Conservation (phyloP, 1,140 invertebrate species). For the Drosophila paulistorum region DNA sequence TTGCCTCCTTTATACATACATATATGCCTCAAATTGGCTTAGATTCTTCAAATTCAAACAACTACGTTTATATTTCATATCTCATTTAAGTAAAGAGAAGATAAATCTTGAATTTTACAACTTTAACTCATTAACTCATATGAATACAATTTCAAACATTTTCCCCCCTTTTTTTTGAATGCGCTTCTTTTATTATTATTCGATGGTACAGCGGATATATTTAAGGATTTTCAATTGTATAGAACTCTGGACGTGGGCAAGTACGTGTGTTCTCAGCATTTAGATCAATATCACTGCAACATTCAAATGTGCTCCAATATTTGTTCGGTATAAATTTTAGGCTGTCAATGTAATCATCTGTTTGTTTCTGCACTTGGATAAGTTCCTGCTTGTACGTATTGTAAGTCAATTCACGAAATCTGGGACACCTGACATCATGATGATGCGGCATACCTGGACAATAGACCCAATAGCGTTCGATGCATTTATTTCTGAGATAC, state of each 20-base stretch:
- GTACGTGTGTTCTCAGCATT: background rate
- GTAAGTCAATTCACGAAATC: conserved; percentile 31
- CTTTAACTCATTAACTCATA: no score
- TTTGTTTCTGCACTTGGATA: background rate
- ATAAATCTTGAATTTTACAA: no score
- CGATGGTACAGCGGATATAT: no score
- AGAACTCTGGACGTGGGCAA: background rate
- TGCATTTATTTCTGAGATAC: background rate
- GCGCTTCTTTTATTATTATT: no score
- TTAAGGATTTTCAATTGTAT: background rate
- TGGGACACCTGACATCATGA: conserved; percentile 24
- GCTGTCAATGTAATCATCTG: background rate
- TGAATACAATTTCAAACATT: no score
- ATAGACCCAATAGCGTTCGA: conserved; percentile 37
- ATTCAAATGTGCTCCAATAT: conserved; percentile 19
- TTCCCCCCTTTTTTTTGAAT: no score
- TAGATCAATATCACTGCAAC: conserved; percentile 21
- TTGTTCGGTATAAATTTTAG: conserved; percentile 27
- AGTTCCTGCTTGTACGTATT: conserved; percentile 26
- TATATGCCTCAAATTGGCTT: no score
- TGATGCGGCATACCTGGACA: conserved; percentile 43
- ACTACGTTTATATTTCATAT: no score
- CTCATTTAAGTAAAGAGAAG: no score
- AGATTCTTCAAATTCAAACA: no score
- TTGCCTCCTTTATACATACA: no score